Base-by-base conservation (phyloP, 2,113 vertebrate genomes). In the Neopipo cinnamomea region DNA sequence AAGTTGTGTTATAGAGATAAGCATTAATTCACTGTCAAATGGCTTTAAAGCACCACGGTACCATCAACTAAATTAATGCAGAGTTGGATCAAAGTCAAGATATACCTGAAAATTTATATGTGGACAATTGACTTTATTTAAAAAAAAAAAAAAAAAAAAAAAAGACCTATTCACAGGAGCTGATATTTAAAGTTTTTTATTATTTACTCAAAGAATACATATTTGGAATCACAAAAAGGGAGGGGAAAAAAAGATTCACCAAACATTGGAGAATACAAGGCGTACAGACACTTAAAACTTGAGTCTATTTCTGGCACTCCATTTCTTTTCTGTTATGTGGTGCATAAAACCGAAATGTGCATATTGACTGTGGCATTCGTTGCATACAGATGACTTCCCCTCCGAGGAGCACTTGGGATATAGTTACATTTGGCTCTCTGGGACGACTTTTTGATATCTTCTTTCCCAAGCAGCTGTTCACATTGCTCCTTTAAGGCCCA, bases 391-490 rank as follows among this genome's bases (percentile, higher is more conserved):
- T 70, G n/a, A 83, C 65, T 68, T 82, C 41, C 39, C 39, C 37
- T 95, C 53, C 0, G 0, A 90, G 56, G 56, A 94, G 88, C 9
- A 12, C 76, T 86, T 90, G 93, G 65, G 46, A 59, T 84, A 56
- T 8, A 71, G 50, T 66, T 67, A 61, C 18, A 5, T 86, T 72
- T 79, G 71, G 73, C 37, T 91, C 65, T 74, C 80, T 65, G 68
- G 79, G 44, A 94, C 46, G 72, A 95, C 73, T 95, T 90, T 35
- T 50, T 58, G 62, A 15, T 17, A n/a, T 56, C 35, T 88, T 89
- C 65, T 61, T 88, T 93, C 91, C 63, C 89, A 78, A 75, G 70
- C 72, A 91, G 78, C 66, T 91, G 76, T 77, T 94, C 77, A 77
- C 56, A 80, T 25, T 41, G 35, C 71, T 91, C 59, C 90, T 91